A percentile compares a stretch with the other conserved stretches of the same genome.
These are phyloP conservation scores for Monochamus saltuarius DNA, from an alignment of 1,140 invertebrate species.

Conservation along the genomic window DNA sequence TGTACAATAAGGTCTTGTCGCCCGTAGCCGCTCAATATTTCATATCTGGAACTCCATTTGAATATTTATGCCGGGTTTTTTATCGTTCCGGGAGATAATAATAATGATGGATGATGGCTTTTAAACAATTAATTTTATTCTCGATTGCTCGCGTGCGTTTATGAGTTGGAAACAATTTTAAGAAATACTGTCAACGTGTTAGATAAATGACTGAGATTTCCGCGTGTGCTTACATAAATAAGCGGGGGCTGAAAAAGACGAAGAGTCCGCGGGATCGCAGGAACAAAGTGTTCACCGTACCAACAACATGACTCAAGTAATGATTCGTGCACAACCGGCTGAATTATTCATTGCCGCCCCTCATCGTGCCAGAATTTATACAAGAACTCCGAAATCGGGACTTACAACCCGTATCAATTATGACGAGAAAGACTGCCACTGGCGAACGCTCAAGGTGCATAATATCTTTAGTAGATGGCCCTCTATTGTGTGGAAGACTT, in stretches of 20 bases:
- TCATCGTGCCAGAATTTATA: constrained; percentile 27
- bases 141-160: constrained; percentile 28
- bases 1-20: too few relatives aligned
- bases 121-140: constrained; percentile 33
- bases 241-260: constrained; percentile 34
- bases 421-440: neutral
- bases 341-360: constrained; percentile 46
- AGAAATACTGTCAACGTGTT: constrained; percentile 45
- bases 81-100: too few relatives aligned
- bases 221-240: constrained; percentile 50
- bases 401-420: constrained; percentile 13
- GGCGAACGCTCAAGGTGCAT: constrained; percentile 12
- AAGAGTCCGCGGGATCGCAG: constrained; percentile 28
- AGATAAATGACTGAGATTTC: constrained; percentile 48
- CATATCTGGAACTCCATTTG: too few relatives aligned
- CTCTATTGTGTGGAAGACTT: constrained; percentile 22
- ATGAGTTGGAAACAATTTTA: constrained; percentile 43
- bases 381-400: constrained; percentile 9
- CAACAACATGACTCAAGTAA: constrained; percentile 46
- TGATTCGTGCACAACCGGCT: constrained; percentile 45
- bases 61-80: too few relatives aligned
- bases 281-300: constrained; percentile 44
- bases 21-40: too few relatives aligned
- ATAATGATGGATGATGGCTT: constrained; percentile 26
- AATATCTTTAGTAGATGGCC: constrained; percentile 6